Conservation (phyloP, 2,888 invertebrate species). For the Agrotis segetum region DNA sequence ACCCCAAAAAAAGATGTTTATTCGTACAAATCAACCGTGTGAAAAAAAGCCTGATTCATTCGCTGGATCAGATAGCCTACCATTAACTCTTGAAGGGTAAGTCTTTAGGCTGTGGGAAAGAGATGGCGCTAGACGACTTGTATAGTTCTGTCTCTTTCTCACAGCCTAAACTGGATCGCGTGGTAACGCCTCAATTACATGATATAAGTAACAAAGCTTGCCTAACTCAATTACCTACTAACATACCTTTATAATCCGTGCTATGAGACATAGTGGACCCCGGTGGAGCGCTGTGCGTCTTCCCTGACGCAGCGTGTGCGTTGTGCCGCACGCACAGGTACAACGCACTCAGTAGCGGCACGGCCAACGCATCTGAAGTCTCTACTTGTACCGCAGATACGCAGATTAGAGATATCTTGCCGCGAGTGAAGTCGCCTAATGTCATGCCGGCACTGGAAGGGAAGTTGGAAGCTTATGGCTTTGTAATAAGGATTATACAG, state of each 20-base stretch:
- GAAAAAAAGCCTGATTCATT: too few species aligned
- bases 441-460: constrained; percentile 81
- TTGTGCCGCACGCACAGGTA: constrained; percentile 87
- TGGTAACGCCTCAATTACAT: too few species aligned
- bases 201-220: too few species aligned
- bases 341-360: constrained; percentile 85
- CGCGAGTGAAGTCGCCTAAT: constrained; percentile 82
- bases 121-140: too few species aligned
- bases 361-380: constrained; percentile 81
- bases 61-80: too few species aligned
- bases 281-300: constrained; percentile 64
- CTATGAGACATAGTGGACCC: constrained; percentile 70
- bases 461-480: neutral
- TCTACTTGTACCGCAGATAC: constrained; percentile 87
- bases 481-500: neutral
- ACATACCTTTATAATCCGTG: constrained; percentile 77
- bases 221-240: neutral
- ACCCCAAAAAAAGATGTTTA: too few species aligned
- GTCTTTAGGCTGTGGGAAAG: too few species aligned
- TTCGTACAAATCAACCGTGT: too few species aligned
- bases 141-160: too few species aligned
- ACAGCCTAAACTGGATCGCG: too few species aligned
- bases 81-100: too few species aligned
- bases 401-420: constrained; percentile 82
- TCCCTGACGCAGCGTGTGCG: constrained; percentile 66